Evolutionary conservation across 2,888 invertebrate genomes (phyloP), one percentile per base, ranked within the genome.

Genomic region (Copidosoma aretas): DNA sequence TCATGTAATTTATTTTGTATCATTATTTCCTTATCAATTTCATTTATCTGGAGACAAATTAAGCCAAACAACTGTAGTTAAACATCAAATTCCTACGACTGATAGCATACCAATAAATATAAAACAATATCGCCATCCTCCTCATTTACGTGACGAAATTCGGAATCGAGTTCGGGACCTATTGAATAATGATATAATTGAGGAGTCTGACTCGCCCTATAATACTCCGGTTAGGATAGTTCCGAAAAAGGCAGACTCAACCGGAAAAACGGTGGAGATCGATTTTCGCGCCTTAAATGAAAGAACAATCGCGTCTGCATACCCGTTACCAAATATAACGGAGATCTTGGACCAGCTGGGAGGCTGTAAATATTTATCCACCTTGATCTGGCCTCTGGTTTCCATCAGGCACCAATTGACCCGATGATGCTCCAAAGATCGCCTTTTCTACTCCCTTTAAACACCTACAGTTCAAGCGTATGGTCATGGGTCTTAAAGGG

Each of bases 221-320:
- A 73, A 77, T 5, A 73, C 77, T 4, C 82, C 81, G 0, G 73
- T 82, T 8, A 78, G 82, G 0, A 52, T 84, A 1, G 80, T 81
- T 5, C 73, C 73, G 19, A 84, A 82, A 71, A 79, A 79, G 64
- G 74, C 78, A 14, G 73, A 71, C n/a, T 68, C 71, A 21, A 60
- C 53, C 3, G 73, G 73, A 17, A 71, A 52, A 51, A 1, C 70
- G 72, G 59, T 73, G 57, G 25, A 32, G 78, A 74, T 76, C 2
- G 79, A 79, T 53, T 81, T 72, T 52, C 63, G 78, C 3, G 64
- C 57, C 14, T 52, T 80, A 1, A 81, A 81, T 51, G 67, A 68
- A 5, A 66, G 72, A 0, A 81, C 79, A 0, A 71, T 74, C 0
- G 73, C 73, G 0, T 78, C 80, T 63, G 46, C 73, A 1, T 77